These are phyloP conservation scores for Resseliella maxima DNA, from an alignment of 2,888 invertebrate genomes.

Conservation along the genomic window DNA sequence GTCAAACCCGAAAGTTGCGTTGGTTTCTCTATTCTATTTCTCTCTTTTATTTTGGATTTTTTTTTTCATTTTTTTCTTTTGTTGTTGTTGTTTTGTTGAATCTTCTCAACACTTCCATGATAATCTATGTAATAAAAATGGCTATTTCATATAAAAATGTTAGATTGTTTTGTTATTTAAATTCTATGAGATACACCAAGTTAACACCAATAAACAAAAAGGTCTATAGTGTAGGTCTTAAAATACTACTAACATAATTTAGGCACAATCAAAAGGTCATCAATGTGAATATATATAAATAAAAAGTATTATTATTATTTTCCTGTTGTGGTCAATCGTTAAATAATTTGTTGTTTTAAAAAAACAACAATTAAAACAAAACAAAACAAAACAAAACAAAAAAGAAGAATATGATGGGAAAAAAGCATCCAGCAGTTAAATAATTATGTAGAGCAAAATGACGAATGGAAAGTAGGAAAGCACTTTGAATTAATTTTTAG, in stretches of 20 bases:
- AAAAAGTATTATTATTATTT: too few species aligned
- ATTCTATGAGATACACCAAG: not conserved
- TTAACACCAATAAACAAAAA: slow-evolving; percentile 5
- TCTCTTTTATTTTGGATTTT: not conserved
- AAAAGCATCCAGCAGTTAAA: not conserved
- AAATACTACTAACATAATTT: not conserved
- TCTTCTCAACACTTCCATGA: not conserved
- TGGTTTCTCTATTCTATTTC: not conserved
- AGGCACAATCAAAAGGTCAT: not conserved
- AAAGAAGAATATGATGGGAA: not conserved
- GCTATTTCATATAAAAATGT: too few species aligned
- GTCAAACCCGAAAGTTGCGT: not conserved
- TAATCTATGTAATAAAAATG: not conserved
- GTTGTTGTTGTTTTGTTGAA: too few species aligned
- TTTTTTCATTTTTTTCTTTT: too few species aligned
- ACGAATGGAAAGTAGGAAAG: not conserved
- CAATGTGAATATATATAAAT: not conserved
- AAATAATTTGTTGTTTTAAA: not conserved
- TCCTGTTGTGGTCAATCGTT: not conserved
- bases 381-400: not conserved
- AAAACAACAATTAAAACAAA: not conserved
- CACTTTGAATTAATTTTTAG: not conserved
- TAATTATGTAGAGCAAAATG: not conserved
- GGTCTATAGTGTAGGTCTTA: not conserved
- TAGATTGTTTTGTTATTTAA: not conserved